Evolutionary conservation across 2,113 vertebrate genomes (phyloP).

Genomic region (Mus pahari): DNA sequence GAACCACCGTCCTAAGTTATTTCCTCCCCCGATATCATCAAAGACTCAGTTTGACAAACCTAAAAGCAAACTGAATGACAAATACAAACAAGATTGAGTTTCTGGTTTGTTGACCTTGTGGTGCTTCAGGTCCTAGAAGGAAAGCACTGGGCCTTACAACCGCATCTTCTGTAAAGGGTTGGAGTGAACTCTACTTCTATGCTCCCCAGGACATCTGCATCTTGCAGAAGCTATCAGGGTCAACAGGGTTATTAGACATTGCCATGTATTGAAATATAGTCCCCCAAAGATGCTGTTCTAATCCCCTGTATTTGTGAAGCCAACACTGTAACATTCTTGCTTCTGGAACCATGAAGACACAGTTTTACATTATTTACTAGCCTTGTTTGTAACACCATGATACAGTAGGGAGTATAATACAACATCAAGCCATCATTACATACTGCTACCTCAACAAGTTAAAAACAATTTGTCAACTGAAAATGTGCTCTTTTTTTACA

Average conservation of each 20-base stretch:
- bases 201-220: background rate
- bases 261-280: background rate
- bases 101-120: background rate
- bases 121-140: background rate
- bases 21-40: background rate
- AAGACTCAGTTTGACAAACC: background rate
- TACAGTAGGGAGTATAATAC: background rate
- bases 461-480: background rate
- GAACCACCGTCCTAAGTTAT: background rate
- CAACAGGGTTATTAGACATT: background rate
- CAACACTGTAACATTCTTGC: background rate
- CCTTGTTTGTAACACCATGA: background rate
- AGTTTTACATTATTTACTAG: background rate
- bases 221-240: background rate
- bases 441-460: background rate
- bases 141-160: background rate
- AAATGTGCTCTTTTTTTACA: background rate
- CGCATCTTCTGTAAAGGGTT: background rate
- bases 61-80: constrained; percentile 50
- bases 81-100: background rate
- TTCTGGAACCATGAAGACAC: background rate
- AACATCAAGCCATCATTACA: background rate
- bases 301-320: background rate
- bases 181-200: background rate
- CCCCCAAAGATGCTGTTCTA: background rate